Base-by-base conservation (phyloP, 2,888 invertebrate species). In the Drosophila nigricruria region DNA sequence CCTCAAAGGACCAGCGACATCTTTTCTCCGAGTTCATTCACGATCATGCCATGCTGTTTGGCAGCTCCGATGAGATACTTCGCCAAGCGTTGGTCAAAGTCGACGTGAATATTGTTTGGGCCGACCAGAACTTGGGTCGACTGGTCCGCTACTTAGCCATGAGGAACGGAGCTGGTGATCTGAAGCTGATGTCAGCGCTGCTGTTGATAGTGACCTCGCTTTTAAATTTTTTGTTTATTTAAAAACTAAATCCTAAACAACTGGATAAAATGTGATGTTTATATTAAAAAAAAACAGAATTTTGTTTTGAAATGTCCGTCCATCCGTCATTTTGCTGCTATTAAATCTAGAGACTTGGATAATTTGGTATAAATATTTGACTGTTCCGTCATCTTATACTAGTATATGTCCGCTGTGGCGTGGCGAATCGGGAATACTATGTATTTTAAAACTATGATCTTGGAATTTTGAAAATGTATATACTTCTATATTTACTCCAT, bases 71-170 rank as follows among this genome's bases (percentile, higher is more conserved):
- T 0, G 36, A 34, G 0, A 81, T 63, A 16, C 77, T 92, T 0
- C 62, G 66, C 0, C 69, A 62, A 5, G 90, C 92, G 0, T 59
- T 90, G 16, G 42, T 34, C 20, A 86, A 50, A 4, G 86, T 92
- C 0, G 77, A 85, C 5, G 34, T 45, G 0, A 92, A 93, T 71
- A 47, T 92, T 0, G 50, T 73, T 16, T 93, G 93, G 93, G 77
- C 91, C 0, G 77, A 80, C 3, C 57, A 65, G 3, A 70, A 81
- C 54, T 68, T 92, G 45, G 61, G 18, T 6, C 47, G 57, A 1
- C 75, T 92, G 0, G 61, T 73, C 0, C 5, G 47, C 3, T 91
- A 81, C 45, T 70, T 92, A 30, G 64, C 60, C 32, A 30, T 34
- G 3, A 61, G 83, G 0, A 90, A 83, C 49, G 59, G 54, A 14